phyloP scores from a whole-genome alignment of 2,113 vertebrate species.

The Riparia riparia region DNA sequence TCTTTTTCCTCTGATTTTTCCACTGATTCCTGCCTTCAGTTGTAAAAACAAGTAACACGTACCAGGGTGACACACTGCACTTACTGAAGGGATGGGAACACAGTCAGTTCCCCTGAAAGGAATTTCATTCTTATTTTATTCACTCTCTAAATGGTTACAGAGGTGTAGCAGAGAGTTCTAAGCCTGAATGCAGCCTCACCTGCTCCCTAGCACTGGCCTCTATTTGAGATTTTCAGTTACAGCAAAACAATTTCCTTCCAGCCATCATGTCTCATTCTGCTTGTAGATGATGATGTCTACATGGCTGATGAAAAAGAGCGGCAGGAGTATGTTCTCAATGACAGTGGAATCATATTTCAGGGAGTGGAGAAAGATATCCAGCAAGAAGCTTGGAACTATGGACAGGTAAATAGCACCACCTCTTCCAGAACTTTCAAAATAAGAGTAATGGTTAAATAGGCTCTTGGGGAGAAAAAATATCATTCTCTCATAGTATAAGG shows the following conservation, averaged over 20 bases:
- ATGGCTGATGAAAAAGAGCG: slow-evolving; percentile 79
- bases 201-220: not conserved
- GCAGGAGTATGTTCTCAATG: slow-evolving; percentile 84
- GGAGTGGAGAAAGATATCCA: slow-evolving; percentile 79
- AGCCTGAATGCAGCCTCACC: not conserved
- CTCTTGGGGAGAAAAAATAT: not conserved
- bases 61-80: not conserved
- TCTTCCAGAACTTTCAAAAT: not conserved
- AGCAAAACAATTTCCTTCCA: not conserved
- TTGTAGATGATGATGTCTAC: slow-evolving; percentile 83
- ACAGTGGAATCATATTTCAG: slow-evolving; percentile 85
- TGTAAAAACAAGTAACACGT: not conserved
- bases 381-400: slow-evolving; percentile 85
- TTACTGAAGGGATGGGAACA: not conserved
- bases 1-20: not conserved
- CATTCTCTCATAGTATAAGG: not conserved
- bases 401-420: slow-evolving; percentile 72
- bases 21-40: not conserved
- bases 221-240: not conserved
- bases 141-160: not conserved
- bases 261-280: not conserved
- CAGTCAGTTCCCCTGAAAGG: not conserved
- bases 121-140: not conserved
- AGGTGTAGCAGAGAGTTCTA: not conserved
- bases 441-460: not conserved